Evolutionary conservation across 2,113 vertebrate species (phyloP).

Genomic region (Nematolebias whitei): DNA sequence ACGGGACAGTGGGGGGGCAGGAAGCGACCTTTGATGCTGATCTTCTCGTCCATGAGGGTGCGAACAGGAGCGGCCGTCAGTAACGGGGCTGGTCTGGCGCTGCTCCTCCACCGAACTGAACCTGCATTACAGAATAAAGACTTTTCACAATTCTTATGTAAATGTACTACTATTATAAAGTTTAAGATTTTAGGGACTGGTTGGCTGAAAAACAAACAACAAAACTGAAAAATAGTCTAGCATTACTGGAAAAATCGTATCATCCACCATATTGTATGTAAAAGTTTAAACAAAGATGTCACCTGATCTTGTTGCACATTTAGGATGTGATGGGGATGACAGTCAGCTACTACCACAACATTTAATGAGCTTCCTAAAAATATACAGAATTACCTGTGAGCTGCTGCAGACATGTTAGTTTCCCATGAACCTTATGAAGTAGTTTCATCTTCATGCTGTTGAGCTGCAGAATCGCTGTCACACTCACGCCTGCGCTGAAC

Average conservation of each 20-base stretch:
- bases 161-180: no score
- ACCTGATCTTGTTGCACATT: no score
- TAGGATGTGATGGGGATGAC: no score
- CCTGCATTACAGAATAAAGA: background rate
- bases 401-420: background rate
- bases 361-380: no score
- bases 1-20: slow-evolving; percentile 53
- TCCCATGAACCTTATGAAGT: background rate
- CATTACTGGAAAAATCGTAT: no score
- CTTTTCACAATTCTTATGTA: no score
- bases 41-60: slow-evolving; percentile 61
- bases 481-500: slow-evolving; percentile 21
- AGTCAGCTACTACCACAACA: no score
- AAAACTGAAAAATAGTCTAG: no score
- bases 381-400: slow-evolving; percentile 36
- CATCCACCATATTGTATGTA: no score
- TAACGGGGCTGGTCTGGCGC: slow-evolving; percentile 36
- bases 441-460: background rate
- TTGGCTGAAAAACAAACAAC: no score
- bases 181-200: no score
- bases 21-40: slow-evolving; percentile 48
- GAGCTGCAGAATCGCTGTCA: background rate
- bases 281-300: no score
- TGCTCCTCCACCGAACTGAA: slow-evolving; percentile 45
- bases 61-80: slow-evolving; percentile 57